phyloP scores from a whole-genome alignment of 2,888 invertebrate genomes.

The Nymphalis urticae region DNA sequence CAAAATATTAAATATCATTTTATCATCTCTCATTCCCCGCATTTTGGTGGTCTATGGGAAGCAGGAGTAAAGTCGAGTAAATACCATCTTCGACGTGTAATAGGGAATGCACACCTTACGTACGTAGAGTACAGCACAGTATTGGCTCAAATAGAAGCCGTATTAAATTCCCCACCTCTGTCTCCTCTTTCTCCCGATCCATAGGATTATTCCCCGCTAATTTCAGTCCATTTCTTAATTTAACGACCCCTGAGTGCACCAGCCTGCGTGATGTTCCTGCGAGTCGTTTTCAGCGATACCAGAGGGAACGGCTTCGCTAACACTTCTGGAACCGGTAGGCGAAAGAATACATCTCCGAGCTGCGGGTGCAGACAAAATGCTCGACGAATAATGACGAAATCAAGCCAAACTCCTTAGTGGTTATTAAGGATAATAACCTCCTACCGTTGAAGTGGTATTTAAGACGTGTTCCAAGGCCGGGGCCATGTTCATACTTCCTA shows the following conservation, averaged over 20 bases:
- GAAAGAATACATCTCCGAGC: too few species aligned
- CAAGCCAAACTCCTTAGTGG: slow-evolving; percentile 13
- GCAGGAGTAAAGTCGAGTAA: slow-evolving; percentile 2
- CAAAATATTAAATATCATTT: slow-evolving; percentile 10
- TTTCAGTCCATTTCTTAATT: too few species aligned
- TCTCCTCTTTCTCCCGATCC: too few species aligned
- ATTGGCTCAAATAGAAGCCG: slow-evolving; percentile 11
- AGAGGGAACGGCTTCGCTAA: too few species aligned
- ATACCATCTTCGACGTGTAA: background rate
- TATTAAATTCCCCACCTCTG: background rate
- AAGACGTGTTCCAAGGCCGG: background rate
- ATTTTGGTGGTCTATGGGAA: slow-evolving; percentile 13
- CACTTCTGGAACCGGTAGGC: too few species aligned
- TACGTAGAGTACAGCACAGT: slow-evolving; percentile 3
- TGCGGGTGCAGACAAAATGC: slow-evolving; percentile 44
- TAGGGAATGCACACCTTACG: slow-evolving; percentile 2
- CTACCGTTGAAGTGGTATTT: slow-evolving; percentile 35
- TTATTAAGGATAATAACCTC: background rate
- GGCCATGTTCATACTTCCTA: background rate
- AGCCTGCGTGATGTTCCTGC: too few species aligned
- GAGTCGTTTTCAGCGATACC: too few species aligned
- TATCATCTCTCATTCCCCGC: slow-evolving; percentile 10
- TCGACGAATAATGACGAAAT: background rate
- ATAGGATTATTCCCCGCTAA: too few species aligned
- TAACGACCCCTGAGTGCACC: too few species aligned